Evolutionary conservation across 2,888 invertebrate species (phyloP), one percentile per base, ranked within the genome.

Genomic region (Hoplodrina ambigua): DNA sequence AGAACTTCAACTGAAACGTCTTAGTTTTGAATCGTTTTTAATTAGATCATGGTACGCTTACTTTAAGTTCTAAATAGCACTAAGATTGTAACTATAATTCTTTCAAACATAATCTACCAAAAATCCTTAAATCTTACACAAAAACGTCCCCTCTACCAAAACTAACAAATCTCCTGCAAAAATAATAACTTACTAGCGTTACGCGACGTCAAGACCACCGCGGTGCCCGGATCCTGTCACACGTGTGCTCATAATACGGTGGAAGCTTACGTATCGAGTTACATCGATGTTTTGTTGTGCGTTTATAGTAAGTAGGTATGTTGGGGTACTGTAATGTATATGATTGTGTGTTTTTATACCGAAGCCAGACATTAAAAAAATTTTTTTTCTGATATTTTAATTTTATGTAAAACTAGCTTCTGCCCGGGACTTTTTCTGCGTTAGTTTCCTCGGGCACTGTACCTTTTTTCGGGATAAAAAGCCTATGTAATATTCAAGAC

Each of bases 121-220:
- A 52, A 30, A 19, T 50, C 53, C n/a, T 20, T 33, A 8, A 69
- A 52, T 44, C 72, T 53, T 49, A 8, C 17, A 44, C 33, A 71
- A 78, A 77, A 74, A 71, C 59, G 19, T 37, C 50, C 74, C 72
- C 72, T 20, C 4, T 10, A 19, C 15, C 33, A 49, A 11, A 41
- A 30, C 56, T 41, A 15, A 59, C 64, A 71, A 71, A 74, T 63
- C 37, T 54, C 52, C 25, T 33, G 49, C 60, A 55, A 67, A 78
- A 80, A 80, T 66, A 83, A 75, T 72, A 78, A 78, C 70, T 67
- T 33, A 80, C 44, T 57, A n/a, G 57, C 33, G 50, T 41, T 77
- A 74, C 76, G 69, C 69, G 19, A 67, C 74, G 65, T 1, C 53
- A 20, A 25, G 72, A 78, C 78, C 78, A 78, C 78, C 78, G 53